phyloP scores from a whole-genome alignment of 2,113 vertebrate genomes.

The Podilymbus podiceps region DNA sequence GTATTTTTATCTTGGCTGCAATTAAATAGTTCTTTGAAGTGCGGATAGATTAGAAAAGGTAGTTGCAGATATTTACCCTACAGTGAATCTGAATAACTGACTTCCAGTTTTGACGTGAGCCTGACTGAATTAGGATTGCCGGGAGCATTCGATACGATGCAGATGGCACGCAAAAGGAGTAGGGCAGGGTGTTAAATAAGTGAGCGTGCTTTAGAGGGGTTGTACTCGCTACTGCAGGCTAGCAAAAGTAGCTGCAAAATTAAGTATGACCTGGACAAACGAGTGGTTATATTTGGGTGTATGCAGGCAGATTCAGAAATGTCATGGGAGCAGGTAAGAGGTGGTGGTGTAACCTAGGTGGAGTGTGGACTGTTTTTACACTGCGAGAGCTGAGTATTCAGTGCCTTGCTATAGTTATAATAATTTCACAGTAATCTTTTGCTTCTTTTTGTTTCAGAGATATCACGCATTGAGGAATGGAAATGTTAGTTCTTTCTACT shows the following conservation, averaged over 20 bases:
- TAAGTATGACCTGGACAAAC: background rate
- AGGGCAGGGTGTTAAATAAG: background rate
- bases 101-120: background rate
- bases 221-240: background rate
- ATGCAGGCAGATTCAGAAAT: background rate
- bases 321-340: background rate
- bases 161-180: background rate
- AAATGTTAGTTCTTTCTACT: background rate
- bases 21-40: background rate
- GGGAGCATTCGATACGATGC: accelerated
- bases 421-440: background rate
- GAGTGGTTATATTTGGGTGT: background rate
- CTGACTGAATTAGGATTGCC: background rate
- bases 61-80: background rate
- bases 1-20: background rate
- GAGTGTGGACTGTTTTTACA: background rate
- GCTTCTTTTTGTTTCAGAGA: background rate
- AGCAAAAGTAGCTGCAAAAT: background rate
- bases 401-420: background rate
- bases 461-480: background rate
- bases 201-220: background rate
- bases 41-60: background rate
- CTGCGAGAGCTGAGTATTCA: background rate
- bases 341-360: background rate
- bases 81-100: background rate